Conservation (phyloP, 2,888 invertebrate species). For the Glyphotaelius pellucidus region DNA sequence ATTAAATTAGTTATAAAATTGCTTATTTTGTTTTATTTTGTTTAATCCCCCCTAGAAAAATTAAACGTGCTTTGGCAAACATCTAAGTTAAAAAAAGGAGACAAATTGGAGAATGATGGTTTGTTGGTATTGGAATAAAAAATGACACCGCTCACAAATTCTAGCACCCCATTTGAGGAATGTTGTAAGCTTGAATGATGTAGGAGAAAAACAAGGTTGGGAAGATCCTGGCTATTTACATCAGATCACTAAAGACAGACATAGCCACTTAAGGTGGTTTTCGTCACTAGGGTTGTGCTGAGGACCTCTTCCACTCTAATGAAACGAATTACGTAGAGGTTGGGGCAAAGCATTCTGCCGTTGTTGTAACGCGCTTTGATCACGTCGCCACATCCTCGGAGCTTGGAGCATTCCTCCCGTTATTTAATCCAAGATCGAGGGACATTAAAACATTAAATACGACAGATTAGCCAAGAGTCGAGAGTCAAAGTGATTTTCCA, state of each 20-base stretch:
- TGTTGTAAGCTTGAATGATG: neutral
- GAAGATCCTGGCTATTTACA: neutral
- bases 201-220: neutral
- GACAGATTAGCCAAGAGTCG: conserved; percentile 39
- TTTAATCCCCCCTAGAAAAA: too few relatives aligned
- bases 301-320: neutral
- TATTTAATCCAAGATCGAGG: neutral
- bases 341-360: neutral
- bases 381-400: neutral
- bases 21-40: too few relatives aligned
- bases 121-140: too few relatives aligned
- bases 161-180: neutral
- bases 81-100: too few relatives aligned
- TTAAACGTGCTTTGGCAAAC: too few relatives aligned
- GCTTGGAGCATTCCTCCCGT: neutral
- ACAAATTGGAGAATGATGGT: too few relatives aligned
- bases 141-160: neutral
- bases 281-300: neutral
- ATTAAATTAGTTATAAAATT: too few relatives aligned
- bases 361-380: neutral
- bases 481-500: conserved; percentile 49
- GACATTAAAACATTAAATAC: conserved; percentile 29
- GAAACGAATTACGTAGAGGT: neutral
- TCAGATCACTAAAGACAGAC: neutral
- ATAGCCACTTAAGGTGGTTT: too few relatives aligned